phyloP scores from a whole-genome alignment of 2,888 invertebrate genomes.

The Allolobophora icterica region DNA sequence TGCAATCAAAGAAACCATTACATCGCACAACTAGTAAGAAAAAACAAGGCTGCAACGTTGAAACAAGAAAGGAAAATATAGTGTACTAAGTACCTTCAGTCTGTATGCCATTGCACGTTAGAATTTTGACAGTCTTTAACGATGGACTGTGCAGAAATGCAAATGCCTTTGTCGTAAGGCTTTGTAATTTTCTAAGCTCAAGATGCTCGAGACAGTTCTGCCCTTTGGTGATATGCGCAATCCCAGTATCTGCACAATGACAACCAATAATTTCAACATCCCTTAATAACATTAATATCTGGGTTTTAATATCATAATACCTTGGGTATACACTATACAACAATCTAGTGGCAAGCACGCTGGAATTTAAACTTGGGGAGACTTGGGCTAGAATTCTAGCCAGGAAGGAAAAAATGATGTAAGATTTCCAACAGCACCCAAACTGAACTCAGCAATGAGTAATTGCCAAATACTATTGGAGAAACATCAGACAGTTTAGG shows the following conservation, averaged over 20 bases:
- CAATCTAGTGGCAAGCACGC: no score
- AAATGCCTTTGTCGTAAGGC: constrained; percentile 25
- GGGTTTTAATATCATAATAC: background rate
- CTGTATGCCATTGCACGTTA: background rate
- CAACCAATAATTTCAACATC: background rate
- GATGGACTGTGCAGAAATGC: background rate
- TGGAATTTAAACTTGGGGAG: background rate
- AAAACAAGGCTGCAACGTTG: background rate
- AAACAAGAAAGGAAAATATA: background rate
- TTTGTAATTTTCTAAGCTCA: constrained; percentile 17
- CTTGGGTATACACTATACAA: background rate
- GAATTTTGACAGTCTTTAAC: constrained; percentile 15
- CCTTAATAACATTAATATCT: no score
- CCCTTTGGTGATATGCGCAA: background rate
- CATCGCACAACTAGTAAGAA: background rate
- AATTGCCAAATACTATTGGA: no score
- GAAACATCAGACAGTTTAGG: no score
- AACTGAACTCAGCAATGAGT: no score
- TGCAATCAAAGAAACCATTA: background rate
- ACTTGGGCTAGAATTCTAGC: background rate
- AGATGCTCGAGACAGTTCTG: background rate
- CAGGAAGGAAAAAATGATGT: no score
- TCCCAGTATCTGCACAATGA: background rate
- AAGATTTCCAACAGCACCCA: no score
- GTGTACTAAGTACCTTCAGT: background rate